Evolutionary conservation across 1,140 invertebrate species (phyloP), one percentile per base, ranked within the genome.

Genomic region (Drosophila saltans): DNA sequence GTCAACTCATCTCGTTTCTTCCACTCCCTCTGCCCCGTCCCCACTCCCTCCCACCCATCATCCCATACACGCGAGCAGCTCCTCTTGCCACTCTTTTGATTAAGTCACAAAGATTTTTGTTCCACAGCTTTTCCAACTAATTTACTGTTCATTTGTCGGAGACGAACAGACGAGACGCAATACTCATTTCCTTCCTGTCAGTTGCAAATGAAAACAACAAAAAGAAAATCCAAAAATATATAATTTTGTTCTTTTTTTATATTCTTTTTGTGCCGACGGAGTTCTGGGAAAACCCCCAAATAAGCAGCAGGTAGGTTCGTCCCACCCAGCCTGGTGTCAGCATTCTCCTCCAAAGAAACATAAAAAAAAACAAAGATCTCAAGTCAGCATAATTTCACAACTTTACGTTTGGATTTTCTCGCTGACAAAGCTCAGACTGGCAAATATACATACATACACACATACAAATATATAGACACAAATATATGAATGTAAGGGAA

Each of bases 71-170:
- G 33, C 33, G 33, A 36, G 6, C 33, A 4, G 33, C 16, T 40
- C 63, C 55, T 28, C 72, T 86, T 52, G 21, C 24, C 45, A 52
- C 24, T 52, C 45, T 52, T 52, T 52, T 52, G 83, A 88, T 86
- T 86, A 86, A 82, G 83, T 88, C 80, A 78, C 70, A 80, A 80
- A 70, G 65, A 77, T 72, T 62, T 75, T 41, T 66, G 72, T 62
- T 30, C 83, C 45, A 52, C 45, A 80, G 83, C 58, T 80, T 80
- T 80, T 88, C 80, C 77, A 83, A 83, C 76, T 88, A 83, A 88
- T 89, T 88, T 88, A 73, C 84, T 78, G 73, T 78, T 83, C 80
- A 88, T 88, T 83, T 88, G 80, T 66, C 66, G 82, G 79, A 62
- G 39, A 69, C 57, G 39, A 69, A 69, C 83, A 62, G 39, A 69